Evolutionary conservation across 2,113 vertebrate species (phyloP).

Genomic region (Saguinus midas): DNA sequence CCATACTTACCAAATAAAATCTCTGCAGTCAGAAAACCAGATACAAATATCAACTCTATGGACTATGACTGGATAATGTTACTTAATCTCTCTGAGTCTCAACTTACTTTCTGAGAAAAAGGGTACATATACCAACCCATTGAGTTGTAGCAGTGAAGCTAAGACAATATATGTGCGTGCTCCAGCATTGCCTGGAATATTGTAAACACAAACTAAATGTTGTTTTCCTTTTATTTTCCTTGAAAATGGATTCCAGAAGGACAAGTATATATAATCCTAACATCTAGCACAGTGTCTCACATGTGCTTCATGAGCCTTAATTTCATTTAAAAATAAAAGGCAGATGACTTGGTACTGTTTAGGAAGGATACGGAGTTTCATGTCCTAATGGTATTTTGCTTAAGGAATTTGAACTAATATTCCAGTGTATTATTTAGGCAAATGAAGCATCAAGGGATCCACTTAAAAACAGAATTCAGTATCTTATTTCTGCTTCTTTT

Average conservation of each 20-base stretch:
- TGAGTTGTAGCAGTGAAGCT: neutral
- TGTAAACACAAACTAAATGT: neutral
- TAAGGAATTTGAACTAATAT: slow-evolving; percentile 14
- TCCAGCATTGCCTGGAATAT: neutral
- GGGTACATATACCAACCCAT: neutral
- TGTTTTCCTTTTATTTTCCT: neutral
- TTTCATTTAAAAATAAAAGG: neutral
- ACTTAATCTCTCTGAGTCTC: neutral
- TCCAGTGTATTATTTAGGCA: neutral
- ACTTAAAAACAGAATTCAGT: slow-evolving; percentile 7
- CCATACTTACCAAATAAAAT: neutral
- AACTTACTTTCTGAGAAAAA: neutral
- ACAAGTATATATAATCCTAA: neutral
- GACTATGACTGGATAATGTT: neutral
- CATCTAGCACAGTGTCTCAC: neutral
- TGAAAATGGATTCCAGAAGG: neutral
- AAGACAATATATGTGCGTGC: neutral
- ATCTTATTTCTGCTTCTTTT: slow-evolving; percentile 16
- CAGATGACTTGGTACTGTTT: neutral
- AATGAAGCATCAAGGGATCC: neutral
- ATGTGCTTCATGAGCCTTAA: neutral
- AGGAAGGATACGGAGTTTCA: neutral
- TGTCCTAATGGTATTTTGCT: neutral
- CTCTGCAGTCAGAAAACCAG: neutral
- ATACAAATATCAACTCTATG: neutral